These are phyloP conservation scores for Euwallacea similis DNA, from an alignment of 1,140 invertebrate species.

Conservation along the genomic window DNA sequence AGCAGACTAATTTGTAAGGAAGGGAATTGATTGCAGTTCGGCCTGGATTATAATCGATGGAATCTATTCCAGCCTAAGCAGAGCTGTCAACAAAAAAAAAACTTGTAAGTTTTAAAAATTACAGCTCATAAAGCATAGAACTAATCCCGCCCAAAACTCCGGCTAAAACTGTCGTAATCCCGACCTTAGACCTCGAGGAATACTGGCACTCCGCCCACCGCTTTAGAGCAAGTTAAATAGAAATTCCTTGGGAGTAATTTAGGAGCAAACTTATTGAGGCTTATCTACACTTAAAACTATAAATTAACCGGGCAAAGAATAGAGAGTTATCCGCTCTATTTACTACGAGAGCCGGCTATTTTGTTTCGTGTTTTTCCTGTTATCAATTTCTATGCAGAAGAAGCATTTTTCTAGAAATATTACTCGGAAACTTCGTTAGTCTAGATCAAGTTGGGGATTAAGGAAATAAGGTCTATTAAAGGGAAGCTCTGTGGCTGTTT, in stretches of 20 bases:
- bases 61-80: neutral
- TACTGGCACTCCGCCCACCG: constrained; percentile 16
- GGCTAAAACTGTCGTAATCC: constrained; percentile 4
- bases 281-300: constrained; percentile 14
- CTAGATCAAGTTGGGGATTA: neutral
- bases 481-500: neutral
- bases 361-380: constrained; percentile 8
- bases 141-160: neutral
- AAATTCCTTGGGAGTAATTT: constrained; percentile 19
- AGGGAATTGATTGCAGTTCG: neutral
- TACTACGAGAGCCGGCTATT: constrained; percentile 4
- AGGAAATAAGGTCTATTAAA: neutral
- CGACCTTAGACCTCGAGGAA: constrained; percentile 6
- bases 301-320: constrained; percentile 11
- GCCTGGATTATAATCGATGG: neutral
- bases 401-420: neutral
- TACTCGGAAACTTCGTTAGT: too few relatives aligned
- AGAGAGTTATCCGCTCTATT: constrained; percentile 14
- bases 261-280: constrained; percentile 17
- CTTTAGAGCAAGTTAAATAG: constrained; percentile 11
- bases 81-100: neutral
- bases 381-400: neutral
- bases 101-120: neutral
- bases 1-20: neutral
- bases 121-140: constrained; percentile 4